A percentile compares a stretch with the other conserved stretches of the same genome.
Conservation (phyloP, 1,140 invertebrate genomes). For the Bombus ignitus region DNA sequence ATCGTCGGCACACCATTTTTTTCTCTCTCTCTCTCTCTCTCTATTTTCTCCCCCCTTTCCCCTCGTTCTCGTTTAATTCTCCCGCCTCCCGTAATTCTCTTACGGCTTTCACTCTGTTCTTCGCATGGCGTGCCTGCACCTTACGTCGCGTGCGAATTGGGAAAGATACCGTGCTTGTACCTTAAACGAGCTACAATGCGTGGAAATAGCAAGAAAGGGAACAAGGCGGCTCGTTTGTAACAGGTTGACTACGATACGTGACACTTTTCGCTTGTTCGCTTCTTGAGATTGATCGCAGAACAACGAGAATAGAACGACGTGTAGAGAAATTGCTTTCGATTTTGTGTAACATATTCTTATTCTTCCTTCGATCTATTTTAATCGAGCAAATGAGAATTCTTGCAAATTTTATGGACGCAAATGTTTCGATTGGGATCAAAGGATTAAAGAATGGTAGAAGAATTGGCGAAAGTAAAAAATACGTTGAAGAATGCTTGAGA, state of each 20-base stretch:
- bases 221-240: not conserved
- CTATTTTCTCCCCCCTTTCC: not conserved
- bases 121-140: conserved; percentile 71
- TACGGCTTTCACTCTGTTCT: conserved; percentile 54
- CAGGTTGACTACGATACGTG: conserved; percentile 30
- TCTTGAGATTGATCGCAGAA: conserved; percentile 1
- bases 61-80: conserved; percentile 49
- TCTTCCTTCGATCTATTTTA: not conserved
- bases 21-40: not conserved
- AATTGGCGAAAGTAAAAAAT: not conserved
- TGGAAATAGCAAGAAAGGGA: not conserved
- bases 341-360: not conserved
- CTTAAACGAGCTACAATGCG: conserved; percentile 4
- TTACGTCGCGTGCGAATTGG: conserved; percentile 35
- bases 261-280: not conserved
- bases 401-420: not conserved
- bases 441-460: not conserved
- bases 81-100: conserved; percentile 60
- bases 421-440: not conserved
- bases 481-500: not conserved
- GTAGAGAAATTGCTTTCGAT: not conserved
- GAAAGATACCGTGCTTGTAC: conserved; percentile 16
- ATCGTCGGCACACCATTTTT: conserved; percentile 20
- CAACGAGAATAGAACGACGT: not conserved
- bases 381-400: not conserved